These are phyloP conservation scores for Mystacides longicornis DNA, from an alignment of 2,888 invertebrate genomes.

Conservation along the genomic window DNA sequence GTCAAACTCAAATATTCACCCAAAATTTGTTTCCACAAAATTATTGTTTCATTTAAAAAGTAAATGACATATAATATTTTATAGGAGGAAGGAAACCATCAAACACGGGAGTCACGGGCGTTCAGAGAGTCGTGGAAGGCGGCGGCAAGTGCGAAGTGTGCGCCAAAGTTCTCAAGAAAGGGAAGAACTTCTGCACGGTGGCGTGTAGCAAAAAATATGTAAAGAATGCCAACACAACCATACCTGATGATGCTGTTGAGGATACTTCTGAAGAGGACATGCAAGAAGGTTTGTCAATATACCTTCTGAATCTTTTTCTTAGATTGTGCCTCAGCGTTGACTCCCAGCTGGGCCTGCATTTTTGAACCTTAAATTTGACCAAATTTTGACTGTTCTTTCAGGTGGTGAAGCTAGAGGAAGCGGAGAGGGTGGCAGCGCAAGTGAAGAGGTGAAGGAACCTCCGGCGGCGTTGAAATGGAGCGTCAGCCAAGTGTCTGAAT, in stretches of 20 bases:
- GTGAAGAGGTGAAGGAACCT: slow-evolving; percentile 16
- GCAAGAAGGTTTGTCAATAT: background rate
- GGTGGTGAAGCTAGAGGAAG: slow-evolving; percentile 1
- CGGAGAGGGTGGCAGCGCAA: slow-evolving; percentile 12
- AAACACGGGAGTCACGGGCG: slow-evolving; percentile 6
- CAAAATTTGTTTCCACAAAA: too few relatives aligned
- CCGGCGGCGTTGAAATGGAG: slow-evolving; percentile 18
- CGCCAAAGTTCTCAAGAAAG: slow-evolving; percentile 64
- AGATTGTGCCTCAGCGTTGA: too few relatives aligned
- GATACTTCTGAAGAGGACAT: background rate
- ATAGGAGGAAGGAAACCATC: background rate
- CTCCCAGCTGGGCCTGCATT: too few relatives aligned
- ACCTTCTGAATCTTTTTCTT: too few relatives aligned
- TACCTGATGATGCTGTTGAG: background rate
- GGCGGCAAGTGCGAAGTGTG: slow-evolving; percentile 66
- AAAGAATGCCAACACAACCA: background rate
- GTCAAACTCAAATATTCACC: too few relatives aligned
- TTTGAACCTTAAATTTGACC: too few relatives aligned
- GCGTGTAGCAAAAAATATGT: slow-evolving; percentile 8
- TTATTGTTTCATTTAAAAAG: too few relatives aligned
- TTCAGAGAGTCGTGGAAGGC: slow-evolving; percentile 39
- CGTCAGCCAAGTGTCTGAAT: slow-evolving; percentile 73
- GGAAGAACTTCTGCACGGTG: slow-evolving; percentile 63
- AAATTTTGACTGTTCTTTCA: slow-evolving; percentile 5
- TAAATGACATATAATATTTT: too few relatives aligned